phyloP scores from a whole-genome alignment of 1,140 invertebrate genomes.

The Drosophila lowei region DNA sequence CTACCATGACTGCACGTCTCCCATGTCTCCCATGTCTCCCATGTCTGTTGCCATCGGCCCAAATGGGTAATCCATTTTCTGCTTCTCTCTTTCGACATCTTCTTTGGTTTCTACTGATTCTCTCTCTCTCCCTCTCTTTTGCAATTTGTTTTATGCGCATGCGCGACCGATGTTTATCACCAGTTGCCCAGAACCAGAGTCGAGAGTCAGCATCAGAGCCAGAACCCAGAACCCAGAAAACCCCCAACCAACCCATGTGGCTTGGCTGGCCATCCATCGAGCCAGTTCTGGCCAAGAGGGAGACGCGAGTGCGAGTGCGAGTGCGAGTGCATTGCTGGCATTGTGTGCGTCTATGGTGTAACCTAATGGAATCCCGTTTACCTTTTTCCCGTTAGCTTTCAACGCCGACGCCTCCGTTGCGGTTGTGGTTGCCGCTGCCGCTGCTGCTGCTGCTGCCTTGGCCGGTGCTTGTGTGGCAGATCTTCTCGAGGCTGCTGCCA shows the following conservation, averaged over 20 bases:
- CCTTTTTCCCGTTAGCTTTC: slow-evolving; percentile 83
- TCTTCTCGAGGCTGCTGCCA: slow-evolving; percentile 14
- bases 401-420: slow-evolving; percentile 65
- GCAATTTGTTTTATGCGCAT: slow-evolving; percentile 79
- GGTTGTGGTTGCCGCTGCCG: slow-evolving; percentile 29
- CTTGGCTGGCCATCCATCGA: slow-evolving; percentile 4
- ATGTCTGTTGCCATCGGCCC: slow-evolving; percentile 44
- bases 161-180: slow-evolving; percentile 69
- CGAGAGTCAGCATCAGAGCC: not conserved
- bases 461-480: slow-evolving; percentile 22
- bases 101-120: not conserved
- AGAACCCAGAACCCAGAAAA: not conserved
- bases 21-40: slow-evolving; percentile 6
- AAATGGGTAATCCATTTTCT: slow-evolving; percentile 78
- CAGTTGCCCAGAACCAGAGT: slow-evolving; percentile 6
- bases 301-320: not conserved
- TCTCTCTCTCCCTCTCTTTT: slow-evolving; percentile 44
- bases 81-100: slow-evolving; percentile 18
- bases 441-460: not conserved
- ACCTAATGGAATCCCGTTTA: slow-evolving; percentile 82
- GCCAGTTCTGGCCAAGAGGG: slow-evolving; percentile 53
- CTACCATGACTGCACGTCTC: slow-evolving; percentile 35
- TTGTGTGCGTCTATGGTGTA: slow-evolving; percentile 58
- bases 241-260: not conserved
- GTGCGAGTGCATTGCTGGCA: slow-evolving; percentile 29